Evolutionary conservation across 2,797 vertebrate genomes (phyloP).

Genomic region (Coluber constrictor): DNA sequence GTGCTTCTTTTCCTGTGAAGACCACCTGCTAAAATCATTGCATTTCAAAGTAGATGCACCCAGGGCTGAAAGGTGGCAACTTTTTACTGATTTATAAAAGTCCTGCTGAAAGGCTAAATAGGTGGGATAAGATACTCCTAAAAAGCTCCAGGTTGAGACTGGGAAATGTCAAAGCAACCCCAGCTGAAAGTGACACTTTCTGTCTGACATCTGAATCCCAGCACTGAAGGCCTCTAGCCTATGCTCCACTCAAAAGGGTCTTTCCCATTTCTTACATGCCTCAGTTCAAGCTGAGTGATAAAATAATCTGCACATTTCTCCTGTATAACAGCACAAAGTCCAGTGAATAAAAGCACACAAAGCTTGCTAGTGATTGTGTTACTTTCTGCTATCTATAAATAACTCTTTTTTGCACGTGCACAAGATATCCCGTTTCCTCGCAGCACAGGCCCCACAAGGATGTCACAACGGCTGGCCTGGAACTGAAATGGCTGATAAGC

Average conservation of each 20-base stretch:
- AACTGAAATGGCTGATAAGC: slow-evolving; percentile 1
- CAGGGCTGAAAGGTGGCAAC: not conserved
- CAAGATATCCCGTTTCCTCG: not conserved
- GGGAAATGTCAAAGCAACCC: not conserved
- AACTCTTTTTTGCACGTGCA: not conserved
- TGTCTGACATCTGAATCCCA: not conserved
- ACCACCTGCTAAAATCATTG: not conserved
- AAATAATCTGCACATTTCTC: not conserved
- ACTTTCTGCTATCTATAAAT: slow-evolving; percentile 5
- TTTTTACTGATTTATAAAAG: not conserved
- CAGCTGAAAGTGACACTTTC: not conserved
- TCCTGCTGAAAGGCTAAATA: not conserved
- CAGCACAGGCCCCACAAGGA: not conserved
- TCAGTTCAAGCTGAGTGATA: not conserved
- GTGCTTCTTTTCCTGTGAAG: not conserved
- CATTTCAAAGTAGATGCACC: not conserved
- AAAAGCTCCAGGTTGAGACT: not conserved
- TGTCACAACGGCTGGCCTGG: not conserved
- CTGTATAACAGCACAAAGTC: not conserved
- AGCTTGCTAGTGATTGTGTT: not conserved
- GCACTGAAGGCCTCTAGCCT: not conserved
- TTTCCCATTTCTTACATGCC: not conserved
- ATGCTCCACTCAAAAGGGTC: not conserved
- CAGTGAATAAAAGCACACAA: not conserved
- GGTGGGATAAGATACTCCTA: not conserved